Evolutionary conservation across 1,140 invertebrate genomes (phyloP), one percentile per base, ranked within the genome.

Genomic region (Drosophila busckii): DNA sequence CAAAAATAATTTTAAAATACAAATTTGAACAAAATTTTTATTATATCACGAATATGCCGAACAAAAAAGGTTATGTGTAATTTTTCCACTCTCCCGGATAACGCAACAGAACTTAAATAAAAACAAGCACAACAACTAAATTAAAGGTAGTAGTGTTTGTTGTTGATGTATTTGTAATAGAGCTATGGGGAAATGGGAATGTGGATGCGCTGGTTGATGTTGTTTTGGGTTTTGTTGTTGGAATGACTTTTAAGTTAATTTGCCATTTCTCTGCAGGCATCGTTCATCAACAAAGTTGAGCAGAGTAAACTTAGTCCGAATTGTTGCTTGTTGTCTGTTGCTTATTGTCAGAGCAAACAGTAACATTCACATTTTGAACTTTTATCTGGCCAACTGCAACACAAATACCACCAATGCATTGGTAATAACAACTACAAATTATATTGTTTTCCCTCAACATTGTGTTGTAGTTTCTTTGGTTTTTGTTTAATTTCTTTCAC

Each of bases 201-300:
- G 7, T 7, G 20, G 42, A 26, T 42, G n/a, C n/a, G n/a, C n/a
- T n/a, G 20, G 50, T 40, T 26, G 29, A 52, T 52, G 46, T 52
- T 45, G 32, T 61, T 46, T 64, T 59, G 59, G 54, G 73, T 49
- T 64, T 78, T 78, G 73, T 80, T 80, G 75, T 69, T 75, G 75
- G 73, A 80, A 80, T 80, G 73, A 75, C 73, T 80, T 80, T 80
- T 80, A 73, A 80, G 82, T 82, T 80, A 82, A 82, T 80, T 80
- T 82, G 73, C 73, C 73, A 80, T 80, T 80, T 80, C 73, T 80
- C 75, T 73, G 70, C 70, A 65, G 59, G 70, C 53, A 64, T 69
- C 70, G 70, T 75, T 75, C 75, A 75, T 75, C 70, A 75, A 70
- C 70, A 75, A 23, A 46, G 37, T 13, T 20, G 41, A 29, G 22